Evolutionary conservation across 2,888 invertebrate genomes (phyloP), one percentile per base, ranked within the genome.

Genomic region (Oxycera nigricornis): DNA sequence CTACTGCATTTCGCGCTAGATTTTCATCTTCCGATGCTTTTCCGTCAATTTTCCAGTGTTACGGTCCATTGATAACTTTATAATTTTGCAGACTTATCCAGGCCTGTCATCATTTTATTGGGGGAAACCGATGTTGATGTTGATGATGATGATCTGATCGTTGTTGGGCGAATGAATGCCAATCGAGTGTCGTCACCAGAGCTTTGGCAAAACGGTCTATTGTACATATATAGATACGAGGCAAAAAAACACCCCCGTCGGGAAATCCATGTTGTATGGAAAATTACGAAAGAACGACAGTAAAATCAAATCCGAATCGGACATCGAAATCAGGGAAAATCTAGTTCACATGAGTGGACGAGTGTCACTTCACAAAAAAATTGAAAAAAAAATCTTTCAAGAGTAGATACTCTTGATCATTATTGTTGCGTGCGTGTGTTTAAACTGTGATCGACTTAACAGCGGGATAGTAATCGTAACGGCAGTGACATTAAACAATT

Each of bases 31-130:
- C 22, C 20, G 20, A 65, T 39, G 11, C 24, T 65, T 30, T 70
- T n/a, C n/a, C 22, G 31, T 55, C 31, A 50, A 46, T 70, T 70
- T 70, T 70, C 55, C 52, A 70, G 70, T n/a, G n/a, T 70, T 70
- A 70, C 70, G 70, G 70, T 31, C 70, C 70, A 70, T 70, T 70
- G 55, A 70, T 35, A 70, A 31, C 70, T 70, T 70, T 52, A 55
- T 55, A 70, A 70, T 52, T 70, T 55, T 55, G 70, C 70, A 35
- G n/a, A 65, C 65, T 65, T 65, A 65, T 65, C 65, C 41, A n/a
- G 65, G 65, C 65, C 41, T 65, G 65, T 65, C 65, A 65, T 65
- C 65, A 65, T 65, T 61, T 26, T 61, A 31, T 14, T 65, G 65
- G 65, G 65, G 65, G 30, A 55, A 31, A 20, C 22, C 31, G 31